Conservation (phyloP, 2,888 invertebrate genomes). For the Cepaea hortensis region DNA sequence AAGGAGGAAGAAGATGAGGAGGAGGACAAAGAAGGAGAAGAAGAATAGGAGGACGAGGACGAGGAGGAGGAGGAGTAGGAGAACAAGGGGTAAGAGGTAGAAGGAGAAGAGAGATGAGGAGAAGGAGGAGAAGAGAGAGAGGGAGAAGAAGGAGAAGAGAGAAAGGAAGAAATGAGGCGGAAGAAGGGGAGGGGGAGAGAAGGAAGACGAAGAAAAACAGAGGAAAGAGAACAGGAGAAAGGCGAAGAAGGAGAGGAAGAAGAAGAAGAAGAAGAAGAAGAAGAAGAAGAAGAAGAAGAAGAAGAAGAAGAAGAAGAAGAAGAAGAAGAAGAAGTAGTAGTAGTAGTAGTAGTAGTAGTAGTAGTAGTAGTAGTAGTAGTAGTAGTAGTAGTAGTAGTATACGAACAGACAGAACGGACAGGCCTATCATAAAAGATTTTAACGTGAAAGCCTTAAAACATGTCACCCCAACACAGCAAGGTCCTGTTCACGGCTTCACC, state of each 20-base stretch:
- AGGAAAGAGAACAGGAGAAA: not conserved
- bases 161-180: not conserved
- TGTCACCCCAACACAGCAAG: too few relatives aligned
- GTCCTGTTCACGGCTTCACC: too few relatives aligned
- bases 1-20: not conserved
- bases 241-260: not conserved
- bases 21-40: not conserved
- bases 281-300: not conserved
- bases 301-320: slow-evolving; percentile 7
- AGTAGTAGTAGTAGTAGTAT: too few relatives aligned
- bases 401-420: too few relatives aligned
- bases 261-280: not conserved
- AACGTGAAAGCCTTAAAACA: too few relatives aligned
- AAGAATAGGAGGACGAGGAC: not conserved
- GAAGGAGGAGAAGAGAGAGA: not conserved
- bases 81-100: not conserved
- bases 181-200: not conserved
- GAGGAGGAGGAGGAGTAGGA: not conserved
- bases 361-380: not conserved
- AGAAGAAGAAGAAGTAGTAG: not conserved
- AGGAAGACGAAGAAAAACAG: not conserved
- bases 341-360: too few relatives aligned
- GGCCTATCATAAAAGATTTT: too few relatives aligned
- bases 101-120: not conserved
- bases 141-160: not conserved